A percentile compares a stretch with the other conserved stretches of the same genome.
These are phyloP conservation scores for Sinodicranocentrus sp. DNA, from an alignment of 2,888 invertebrate genomes.

Conservation along the genomic window DNA sequence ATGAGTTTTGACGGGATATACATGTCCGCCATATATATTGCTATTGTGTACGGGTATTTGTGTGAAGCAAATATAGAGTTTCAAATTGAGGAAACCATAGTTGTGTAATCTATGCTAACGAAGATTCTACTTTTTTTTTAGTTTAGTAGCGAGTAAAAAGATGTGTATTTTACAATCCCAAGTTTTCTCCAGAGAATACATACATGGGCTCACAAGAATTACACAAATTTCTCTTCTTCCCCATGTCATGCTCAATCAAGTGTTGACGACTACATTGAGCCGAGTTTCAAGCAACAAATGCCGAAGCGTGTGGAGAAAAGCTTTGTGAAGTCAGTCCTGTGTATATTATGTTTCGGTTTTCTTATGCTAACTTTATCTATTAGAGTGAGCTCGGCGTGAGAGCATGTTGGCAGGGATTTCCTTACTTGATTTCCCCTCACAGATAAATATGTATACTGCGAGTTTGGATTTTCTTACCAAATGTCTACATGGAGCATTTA, in stretches of 20 bases:
- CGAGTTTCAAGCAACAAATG: too few species aligned
- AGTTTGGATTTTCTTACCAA: too few species aligned
- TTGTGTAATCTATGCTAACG: slow-evolving; percentile 1
- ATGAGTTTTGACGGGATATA: slow-evolving; percentile 75
- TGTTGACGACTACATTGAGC: slow-evolving; percentile 68
- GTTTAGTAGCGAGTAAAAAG: background rate
- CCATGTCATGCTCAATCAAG: slow-evolving; percentile 76
- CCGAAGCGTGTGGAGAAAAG: too few species aligned
- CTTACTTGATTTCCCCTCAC: slow-evolving; percentile 37
- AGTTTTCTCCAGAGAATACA: slow-evolving; percentile 34
- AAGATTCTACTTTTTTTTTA: background rate
- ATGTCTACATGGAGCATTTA: too few species aligned
- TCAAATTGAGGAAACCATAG: background rate
- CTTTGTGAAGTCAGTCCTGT: too few species aligned
- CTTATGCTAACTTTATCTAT: slow-evolving; percentile 73
- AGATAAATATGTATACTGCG: too few species aligned
- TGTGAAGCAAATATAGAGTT: background rate
- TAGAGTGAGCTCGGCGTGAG: slow-evolving; percentile 67
- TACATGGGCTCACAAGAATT: slow-evolving; percentile 52
- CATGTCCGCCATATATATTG: background rate
- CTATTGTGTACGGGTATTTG: background rate
- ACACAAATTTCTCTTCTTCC: slow-evolving; percentile 50
- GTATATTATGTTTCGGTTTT: slow-evolving; percentile 20
- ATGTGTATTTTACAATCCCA: background rate
- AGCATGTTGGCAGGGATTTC: slow-evolving; percentile 55